Evolutionary conservation across 2,113 vertebrate genomes (phyloP).

Genomic region (Gobiocypris rarus): DNA sequence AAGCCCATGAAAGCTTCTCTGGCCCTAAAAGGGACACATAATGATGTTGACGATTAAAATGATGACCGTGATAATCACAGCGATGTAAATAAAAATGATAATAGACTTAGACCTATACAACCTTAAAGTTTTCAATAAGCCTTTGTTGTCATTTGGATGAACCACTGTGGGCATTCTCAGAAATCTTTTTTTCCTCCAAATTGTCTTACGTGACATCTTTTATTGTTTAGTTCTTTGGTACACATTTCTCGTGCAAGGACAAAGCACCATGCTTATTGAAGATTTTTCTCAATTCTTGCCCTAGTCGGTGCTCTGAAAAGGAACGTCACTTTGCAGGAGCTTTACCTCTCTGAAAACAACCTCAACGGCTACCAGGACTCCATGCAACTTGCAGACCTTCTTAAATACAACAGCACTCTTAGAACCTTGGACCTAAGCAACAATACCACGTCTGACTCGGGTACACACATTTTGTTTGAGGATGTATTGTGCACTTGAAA

Average conservation of each 20-base stretch:
- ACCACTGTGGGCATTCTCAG: not conserved
- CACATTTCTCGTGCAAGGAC: conserved; percentile 8
- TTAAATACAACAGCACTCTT: conserved; percentile 73
- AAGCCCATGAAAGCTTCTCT: conserved; percentile 48
- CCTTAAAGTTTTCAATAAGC: conserved; percentile 12
- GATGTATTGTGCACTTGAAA: not conserved
- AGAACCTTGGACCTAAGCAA: conserved; percentile 72
- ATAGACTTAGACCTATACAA: conserved; percentile 27
- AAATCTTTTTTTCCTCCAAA: not conserved
- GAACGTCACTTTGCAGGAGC: conserved; percentile 70
- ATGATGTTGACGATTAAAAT: conserved; percentile 50
- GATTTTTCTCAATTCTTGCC: conserved; percentile 38
- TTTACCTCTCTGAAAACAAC: conserved; percentile 73
- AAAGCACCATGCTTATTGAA: conserved; percentile 33
- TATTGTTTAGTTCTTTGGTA: conserved; percentile 18
- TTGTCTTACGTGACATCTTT: conserved; percentile 10
- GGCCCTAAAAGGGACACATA: conserved; percentile 56
- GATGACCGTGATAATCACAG: conserved; percentile 39
- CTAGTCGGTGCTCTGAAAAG: conserved; percentile 73
- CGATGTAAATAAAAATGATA: conserved; percentile 52
- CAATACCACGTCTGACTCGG: conserved; percentile 72
- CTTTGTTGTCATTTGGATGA: conserved; percentile 23
- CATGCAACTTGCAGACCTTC: conserved; percentile 75
- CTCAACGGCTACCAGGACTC: conserved; percentile 79
- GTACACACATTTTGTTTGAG: conserved; percentile 55